These are phyloP conservation scores for Oscarella lobularis DNA, from an alignment of 37 sponge, comb jelly and placozoan species.

Conservation along the genomic window DNA sequence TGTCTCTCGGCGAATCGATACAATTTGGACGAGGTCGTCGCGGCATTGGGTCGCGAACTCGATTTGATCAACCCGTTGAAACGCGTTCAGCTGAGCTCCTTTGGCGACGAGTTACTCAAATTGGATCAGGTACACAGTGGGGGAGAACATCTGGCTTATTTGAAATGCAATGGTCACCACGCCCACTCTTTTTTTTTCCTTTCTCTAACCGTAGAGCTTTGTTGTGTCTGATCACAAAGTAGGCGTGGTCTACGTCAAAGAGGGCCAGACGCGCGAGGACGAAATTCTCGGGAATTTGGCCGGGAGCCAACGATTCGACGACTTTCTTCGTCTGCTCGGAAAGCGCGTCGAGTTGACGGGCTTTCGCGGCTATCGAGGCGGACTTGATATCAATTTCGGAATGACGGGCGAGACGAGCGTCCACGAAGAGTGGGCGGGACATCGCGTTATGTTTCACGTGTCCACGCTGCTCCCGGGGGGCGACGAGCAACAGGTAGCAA, in stretches of 20 bases:
- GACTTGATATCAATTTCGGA: conserved; percentile 61
- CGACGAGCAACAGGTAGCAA: conserved; percentile 22
- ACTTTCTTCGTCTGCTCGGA: conserved; percentile 10
- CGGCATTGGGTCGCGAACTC: conserved; percentile 60
- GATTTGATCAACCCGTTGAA: conserved; percentile 50
- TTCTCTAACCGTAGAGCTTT: conserved; percentile 7
- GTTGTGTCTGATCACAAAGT: conserved; percentile 51
- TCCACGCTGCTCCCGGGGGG: conserved; percentile 81
- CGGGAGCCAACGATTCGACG: conserved; percentile 52
- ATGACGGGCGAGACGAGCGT: conserved; percentile 80
- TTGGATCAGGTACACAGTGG: conserved; percentile 60
- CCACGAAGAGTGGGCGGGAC: conserved; percentile 46
- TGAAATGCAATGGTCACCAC: neutral
- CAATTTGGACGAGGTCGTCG: conserved; percentile 58
- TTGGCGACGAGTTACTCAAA: conserved; percentile 58
- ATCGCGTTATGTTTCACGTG: conserved; percentile 94
- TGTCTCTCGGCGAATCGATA: conserved; percentile 24
- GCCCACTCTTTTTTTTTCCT: neutral
- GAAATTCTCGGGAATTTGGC: conserved; percentile 75
- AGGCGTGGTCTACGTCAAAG: conserved; percentile 66
- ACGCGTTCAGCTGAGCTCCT: conserved; percentile 18
- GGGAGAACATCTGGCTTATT: neutral
- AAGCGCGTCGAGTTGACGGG: conserved; percentile 58
- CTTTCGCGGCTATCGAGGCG: conserved; percentile 79
- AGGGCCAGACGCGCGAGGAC: conserved; percentile 69